Evolutionary conservation across 2,888 invertebrate species (phyloP), one percentile per base, ranked within the genome.

Genomic region (Drosophila subquinaria): DNA sequence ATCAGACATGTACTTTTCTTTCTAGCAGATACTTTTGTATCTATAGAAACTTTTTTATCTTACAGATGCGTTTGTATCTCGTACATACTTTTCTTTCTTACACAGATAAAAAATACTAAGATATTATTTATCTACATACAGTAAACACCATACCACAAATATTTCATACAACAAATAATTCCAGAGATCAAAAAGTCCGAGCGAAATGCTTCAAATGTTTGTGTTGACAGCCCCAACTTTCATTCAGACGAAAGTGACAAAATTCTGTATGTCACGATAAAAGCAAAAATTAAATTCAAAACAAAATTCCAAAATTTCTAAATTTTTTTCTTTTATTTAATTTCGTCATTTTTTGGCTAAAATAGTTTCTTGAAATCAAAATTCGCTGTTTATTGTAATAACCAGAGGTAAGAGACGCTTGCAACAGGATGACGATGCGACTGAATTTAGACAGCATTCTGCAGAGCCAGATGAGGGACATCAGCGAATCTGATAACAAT

Each of bases 341-440:
- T 67, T 73, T 70, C 13, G 17, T 56, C 5, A 45, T 11, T 13
- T 67, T 79, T 82, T 45, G 65, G 65, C 35, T 15, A 4, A 10
- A n/a, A 23, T 35, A 20, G 8, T 20, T 10, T 38, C 38, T 23
- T 8, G 23, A 48, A 17, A 10, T 60, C 69, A 20, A 81, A 77
- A 77, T 83, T 86, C 2, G 6, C 15, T 17, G 6, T 20, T 17
- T 36, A 1, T 65, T 53, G 51, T 65, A 4, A 55, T 9, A 4
- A 8, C 4, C 6, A 43, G 6, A 47, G 36, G 20, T 13, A 6
- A 1, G 38, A 56, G 8, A 27, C 30, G 30, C 4, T 17, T 5
- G 45, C 57, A 3, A 23, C 35, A 68, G 56, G 43, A 83, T 89
- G 89, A 59, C 84, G 5, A 82, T 74, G 73, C 81, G 79, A 53